A percentile compares a stretch with the other conserved stretches of the same genome.
These are phyloP conservation scores for Gulo gulo DNA, from an alignment of 2,113 vertebrate genomes.

Conservation along the genomic window DNA sequence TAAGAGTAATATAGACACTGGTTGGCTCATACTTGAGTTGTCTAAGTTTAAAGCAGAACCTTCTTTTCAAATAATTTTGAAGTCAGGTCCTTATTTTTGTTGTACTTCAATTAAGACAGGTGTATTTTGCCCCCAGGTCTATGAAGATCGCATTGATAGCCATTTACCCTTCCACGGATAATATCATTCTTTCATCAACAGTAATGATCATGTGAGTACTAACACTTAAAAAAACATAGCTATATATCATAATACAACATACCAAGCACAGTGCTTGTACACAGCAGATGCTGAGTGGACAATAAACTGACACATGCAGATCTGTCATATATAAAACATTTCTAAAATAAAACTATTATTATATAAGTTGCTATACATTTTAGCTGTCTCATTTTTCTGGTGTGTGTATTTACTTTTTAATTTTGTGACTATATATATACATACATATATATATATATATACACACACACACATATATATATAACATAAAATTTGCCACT, in stretches of 20 bases:
- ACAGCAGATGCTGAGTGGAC: not conserved
- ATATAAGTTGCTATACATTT: not conserved
- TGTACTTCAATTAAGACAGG: not conserved
- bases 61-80: not conserved
- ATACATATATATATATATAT: not conserved
- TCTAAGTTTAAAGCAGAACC: not conserved
- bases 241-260: not conserved
- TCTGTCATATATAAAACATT: not conserved
- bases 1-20: not conserved
- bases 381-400: not conserved
- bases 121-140: not conserved
- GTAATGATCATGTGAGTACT: not conserved
- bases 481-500: not conserved
- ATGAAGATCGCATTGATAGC: not conserved
- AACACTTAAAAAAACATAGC: not conserved
- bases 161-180: not conserved
- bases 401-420: not conserved
- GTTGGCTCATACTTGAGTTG: not conserved
- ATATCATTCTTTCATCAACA: not conserved
- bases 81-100: not conserved
- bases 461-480: not conserved
- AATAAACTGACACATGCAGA: not conserved
- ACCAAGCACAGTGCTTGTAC: not conserved
- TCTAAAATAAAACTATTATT: constrained; percentile 15
- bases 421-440: not conserved